These are phyloP conservation scores for Stegodyphus dumicola DNA, from an alignment of 1,140 invertebrate genomes.

Conservation along the genomic window DNA sequence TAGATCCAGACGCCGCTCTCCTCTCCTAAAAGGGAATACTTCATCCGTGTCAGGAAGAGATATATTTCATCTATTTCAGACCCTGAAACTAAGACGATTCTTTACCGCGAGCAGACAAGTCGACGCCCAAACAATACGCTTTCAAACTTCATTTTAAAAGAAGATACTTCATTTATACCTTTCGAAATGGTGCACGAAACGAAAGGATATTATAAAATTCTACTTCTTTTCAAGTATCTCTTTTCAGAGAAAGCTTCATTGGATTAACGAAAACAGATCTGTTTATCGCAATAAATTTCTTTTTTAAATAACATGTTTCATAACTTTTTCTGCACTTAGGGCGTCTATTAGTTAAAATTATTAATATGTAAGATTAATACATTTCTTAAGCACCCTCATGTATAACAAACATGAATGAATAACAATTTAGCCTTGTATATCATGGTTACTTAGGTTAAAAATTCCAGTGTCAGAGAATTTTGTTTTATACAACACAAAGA, in stretches of 20 bases:
- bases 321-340: not conserved
- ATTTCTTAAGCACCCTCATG: too few species aligned
- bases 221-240: not conserved
- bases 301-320: not conserved
- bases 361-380: too few species aligned
- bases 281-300: not conserved
- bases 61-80: constrained; percentile 10
- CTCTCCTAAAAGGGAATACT: not conserved
- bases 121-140: constrained; percentile 24
- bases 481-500: too few species aligned
- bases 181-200: not conserved
- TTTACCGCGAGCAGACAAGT: constrained; percentile 31
- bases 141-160: not conserved
- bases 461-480: too few species aligned
- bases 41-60: constrained; percentile 14
- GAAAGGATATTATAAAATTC: not conserved
- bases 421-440: too few species aligned
- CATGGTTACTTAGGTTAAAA: too few species aligned
- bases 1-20: not conserved
- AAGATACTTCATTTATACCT: not conserved
- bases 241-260: not conserved
- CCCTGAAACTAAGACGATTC: not conserved
- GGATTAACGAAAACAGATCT: not conserved
- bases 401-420: too few species aligned
- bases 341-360: too few species aligned